Percentiles rank a stretch among this genome's conserved stretches.
phyloP scores from a whole-genome alignment of 2,888 invertebrate genomes.

The Cataglyphis cursor region DNA sequence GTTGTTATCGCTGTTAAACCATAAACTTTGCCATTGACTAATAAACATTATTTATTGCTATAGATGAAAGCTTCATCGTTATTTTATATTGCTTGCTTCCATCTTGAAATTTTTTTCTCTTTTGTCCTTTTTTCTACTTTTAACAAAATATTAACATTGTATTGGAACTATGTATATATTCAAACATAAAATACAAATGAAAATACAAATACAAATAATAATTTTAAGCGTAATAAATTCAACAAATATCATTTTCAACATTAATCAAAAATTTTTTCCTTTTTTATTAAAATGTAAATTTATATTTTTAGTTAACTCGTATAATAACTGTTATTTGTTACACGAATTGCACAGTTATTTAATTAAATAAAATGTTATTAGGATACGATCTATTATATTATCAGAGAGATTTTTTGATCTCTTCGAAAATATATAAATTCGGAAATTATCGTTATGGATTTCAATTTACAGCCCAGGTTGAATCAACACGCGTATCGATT shows the following conservation, averaged over 20 bases:
- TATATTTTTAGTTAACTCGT: background rate
- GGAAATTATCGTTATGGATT: slow-evolving; percentile 57
- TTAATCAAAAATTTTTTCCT: background rate
- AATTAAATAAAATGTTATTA: background rate
- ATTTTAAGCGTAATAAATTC: slow-evolving; percentile 2
- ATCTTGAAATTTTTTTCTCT: background rate
- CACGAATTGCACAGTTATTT: background rate
- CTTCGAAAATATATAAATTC: no score
- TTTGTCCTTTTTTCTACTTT: background rate
- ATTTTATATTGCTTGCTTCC: slow-evolving; percentile 9
- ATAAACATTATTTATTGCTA: slow-evolving; percentile 55
- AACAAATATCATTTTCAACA: background rate
- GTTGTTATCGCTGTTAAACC: slow-evolving; percentile 19
- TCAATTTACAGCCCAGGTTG: slow-evolving; percentile 43
- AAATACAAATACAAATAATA: slow-evolving; percentile 9
- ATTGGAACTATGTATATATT: background rate
- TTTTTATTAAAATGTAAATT: background rate
- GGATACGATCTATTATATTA: no score
- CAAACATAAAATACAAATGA: background rate
- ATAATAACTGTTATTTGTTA: background rate
- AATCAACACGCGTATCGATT: slow-evolving; percentile 40
- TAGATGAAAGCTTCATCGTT: slow-evolving; percentile 18
- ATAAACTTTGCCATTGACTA: slow-evolving; percentile 15
- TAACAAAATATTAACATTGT: background rate
- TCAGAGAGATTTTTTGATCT: no score